These are phyloP conservation scores for Pterobdella sp. DNA, from an alignment of 2,888 invertebrate species.

Conservation along the genomic window DNA sequence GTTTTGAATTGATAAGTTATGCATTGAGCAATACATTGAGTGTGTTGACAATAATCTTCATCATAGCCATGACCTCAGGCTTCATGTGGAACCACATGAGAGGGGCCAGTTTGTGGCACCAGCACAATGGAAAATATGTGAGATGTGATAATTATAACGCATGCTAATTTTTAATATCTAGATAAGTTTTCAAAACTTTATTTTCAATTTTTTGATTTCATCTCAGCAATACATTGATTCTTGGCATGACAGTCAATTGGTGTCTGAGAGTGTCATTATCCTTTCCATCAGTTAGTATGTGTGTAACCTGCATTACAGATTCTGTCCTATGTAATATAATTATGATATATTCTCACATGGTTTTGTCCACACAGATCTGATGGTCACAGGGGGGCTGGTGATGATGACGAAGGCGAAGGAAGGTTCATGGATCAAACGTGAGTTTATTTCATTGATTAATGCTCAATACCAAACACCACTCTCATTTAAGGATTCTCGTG, in stretches of 20 bases:
- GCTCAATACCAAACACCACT: neutral
- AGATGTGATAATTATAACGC: neutral
- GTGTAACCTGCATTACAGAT: neutral
- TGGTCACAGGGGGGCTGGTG: neutral
- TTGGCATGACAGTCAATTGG: constrained; percentile 8
- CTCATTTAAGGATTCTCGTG: neutral
- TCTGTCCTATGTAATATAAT: neutral
- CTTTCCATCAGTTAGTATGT: constrained; percentile 7
- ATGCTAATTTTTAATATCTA: neutral
- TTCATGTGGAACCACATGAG: constrained; percentile 27
- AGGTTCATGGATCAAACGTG: too few relatives aligned
- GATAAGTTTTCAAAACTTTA: neutral
- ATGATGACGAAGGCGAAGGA: neutral
- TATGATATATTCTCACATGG: neutral
- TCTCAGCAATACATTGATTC: neutral
- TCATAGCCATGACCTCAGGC: constrained; percentile 18
- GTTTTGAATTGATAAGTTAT: neutral
- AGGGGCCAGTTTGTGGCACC: constrained; percentile 17
- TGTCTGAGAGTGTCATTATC: constrained; percentile 13
- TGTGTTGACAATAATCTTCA: neutral
- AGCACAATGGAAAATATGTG: neutral
- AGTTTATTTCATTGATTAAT: too few relatives aligned
- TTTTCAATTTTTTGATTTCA: neutral
- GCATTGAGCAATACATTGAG: neutral
- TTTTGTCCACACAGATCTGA: neutral